Evolutionary conservation across 2,888 invertebrate species (phyloP).

Genomic region (Synergus umbraculus): DNA sequence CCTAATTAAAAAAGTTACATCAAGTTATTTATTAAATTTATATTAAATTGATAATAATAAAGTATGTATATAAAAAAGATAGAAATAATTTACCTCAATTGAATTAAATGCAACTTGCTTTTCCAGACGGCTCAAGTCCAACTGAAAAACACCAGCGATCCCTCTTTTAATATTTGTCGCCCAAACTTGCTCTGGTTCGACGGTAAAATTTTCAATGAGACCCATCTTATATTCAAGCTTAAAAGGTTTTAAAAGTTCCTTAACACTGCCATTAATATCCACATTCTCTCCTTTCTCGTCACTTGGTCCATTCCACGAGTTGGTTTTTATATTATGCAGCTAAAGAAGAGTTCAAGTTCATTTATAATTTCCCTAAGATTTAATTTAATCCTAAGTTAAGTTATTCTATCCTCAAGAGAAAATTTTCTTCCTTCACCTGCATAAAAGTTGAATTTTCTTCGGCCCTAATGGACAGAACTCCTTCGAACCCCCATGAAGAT

Average conservation of each 20-base stretch:
- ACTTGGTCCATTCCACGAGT: constrained; percentile 65
- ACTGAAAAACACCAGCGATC: constrained; percentile 82
- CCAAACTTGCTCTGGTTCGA: constrained; percentile 81
- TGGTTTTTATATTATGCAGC: constrained; percentile 68
- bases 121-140: constrained; percentile 76
- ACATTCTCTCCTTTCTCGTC: constrained; percentile 53
- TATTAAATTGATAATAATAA: constrained; percentile 12
- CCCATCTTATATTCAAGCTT: constrained; percentile 67
- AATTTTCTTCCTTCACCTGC: constrained; percentile 62
- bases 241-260: constrained; percentile 70
- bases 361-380: not conserved
- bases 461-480: constrained; percentile 66
- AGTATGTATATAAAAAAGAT: not conserved
- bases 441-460: constrained; percentile 61
- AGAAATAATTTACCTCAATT: constrained; percentile 63
- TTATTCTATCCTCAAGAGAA: not conserved
- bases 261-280: constrained; percentile 51
- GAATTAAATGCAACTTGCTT: constrained; percentile 70
- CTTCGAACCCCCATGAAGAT: constrained; percentile 71
- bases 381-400: not conserved
- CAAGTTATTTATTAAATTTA: not conserved
- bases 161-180: constrained; percentile 84
- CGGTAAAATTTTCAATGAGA: constrained; percentile 70
- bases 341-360: constrained; percentile 47
- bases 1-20: constrained; percentile 59